A percentile compares a stretch with the other conserved stretches of the same genome.
These are phyloP conservation scores for Zaprionus taronus DNA, from an alignment of 1,140 invertebrate genomes.

Conservation along the genomic window DNA sequence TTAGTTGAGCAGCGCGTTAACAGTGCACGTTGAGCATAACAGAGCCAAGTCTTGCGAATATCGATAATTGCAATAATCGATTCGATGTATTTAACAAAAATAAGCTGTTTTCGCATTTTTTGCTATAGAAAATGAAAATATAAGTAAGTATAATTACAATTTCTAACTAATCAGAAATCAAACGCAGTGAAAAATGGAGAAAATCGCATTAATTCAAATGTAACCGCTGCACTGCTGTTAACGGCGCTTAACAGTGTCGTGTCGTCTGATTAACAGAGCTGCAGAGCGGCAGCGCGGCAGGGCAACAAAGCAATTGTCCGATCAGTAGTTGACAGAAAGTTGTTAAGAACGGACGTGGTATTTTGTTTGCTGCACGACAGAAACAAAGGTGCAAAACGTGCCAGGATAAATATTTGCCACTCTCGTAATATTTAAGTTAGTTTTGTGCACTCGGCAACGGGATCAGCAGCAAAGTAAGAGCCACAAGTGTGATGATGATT, in stretches of 20 bases:
- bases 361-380: constrained; percentile 47
- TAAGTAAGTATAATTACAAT: background rate
- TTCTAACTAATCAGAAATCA: background rate
- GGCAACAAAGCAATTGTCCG: background rate
- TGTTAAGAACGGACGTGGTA: constrained; percentile 48
- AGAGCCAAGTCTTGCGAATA: background rate
- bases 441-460: constrained; percentile 44
- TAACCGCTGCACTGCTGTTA: background rate
- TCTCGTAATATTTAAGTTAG: constrained; percentile 42
- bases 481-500: constrained; percentile 24
- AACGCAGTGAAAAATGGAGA: background rate
- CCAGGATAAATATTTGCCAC: constrained; percentile 47
- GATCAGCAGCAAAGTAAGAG: constrained; percentile 44
- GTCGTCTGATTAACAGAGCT: background rate
- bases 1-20: background rate
- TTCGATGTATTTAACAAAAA: background rate
- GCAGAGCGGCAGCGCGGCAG: constrained; percentile 1
- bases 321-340: constrained; percentile 7
- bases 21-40: background rate
- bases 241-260: background rate
- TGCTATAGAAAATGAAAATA: background rate
- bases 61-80: background rate
- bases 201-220: background rate
- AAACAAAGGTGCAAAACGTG: constrained; percentile 49
- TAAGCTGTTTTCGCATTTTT: background rate